These are phyloP conservation scores for Mycetomoellerius zeteki DNA, from an alignment of 1,140 invertebrate genomes.

Conservation along the genomic window DNA sequence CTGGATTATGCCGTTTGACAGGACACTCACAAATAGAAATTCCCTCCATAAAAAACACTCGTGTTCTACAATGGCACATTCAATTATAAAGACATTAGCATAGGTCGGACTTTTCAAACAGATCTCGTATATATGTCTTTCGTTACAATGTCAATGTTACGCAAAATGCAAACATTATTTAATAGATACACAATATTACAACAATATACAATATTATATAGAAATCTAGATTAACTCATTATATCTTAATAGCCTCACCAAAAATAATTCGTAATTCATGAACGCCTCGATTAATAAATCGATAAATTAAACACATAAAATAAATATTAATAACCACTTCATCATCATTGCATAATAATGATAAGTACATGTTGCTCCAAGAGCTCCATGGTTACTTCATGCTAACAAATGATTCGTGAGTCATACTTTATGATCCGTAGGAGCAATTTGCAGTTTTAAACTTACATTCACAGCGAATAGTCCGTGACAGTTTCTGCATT, in stretches of 20 bases:
- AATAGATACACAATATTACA: not conserved
- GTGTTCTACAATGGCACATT: no score
- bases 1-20: no score
- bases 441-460: not conserved
- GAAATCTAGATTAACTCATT: not conserved
- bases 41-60: no score
- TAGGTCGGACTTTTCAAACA: no score
- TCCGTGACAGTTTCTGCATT: not conserved
- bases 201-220: not conserved
- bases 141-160: not conserved
- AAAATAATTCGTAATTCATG: not conserved
- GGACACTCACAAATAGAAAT: no score
- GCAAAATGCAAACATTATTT: not conserved
- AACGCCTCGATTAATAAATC: not conserved
- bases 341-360: not conserved
- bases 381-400: constrained; percentile 1
- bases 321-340: not conserved
- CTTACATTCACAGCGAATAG: not conserved
- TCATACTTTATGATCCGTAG: not conserved
- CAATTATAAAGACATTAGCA: no score
- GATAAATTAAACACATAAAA: not conserved
- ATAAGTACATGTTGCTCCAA: not conserved
- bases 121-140: no score
- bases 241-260: not conserved
- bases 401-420: not conserved